Percentiles rank a stretch among this genome's conserved stretches.
These are phyloP conservation scores for Psilopogon haemacephalus DNA, from an alignment of 2,113 vertebrate species.

Conservation along the genomic window DNA sequence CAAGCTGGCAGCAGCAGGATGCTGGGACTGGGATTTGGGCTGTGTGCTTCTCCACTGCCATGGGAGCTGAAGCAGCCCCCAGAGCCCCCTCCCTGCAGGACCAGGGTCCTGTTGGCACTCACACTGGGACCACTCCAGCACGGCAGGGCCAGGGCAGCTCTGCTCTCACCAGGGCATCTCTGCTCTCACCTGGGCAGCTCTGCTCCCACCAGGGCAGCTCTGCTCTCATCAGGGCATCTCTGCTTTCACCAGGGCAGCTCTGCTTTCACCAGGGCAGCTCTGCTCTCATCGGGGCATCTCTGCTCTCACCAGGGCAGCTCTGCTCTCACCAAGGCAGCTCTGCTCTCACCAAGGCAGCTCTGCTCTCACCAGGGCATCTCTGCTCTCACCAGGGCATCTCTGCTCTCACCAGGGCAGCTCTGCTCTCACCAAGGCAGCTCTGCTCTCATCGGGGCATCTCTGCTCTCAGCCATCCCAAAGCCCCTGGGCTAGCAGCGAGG, in stretches of 20 bases:
- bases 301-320: background rate
- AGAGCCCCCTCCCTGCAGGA: background rate
- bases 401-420: background rate
- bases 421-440: no score
- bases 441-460: no score
- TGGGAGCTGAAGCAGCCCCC: rapidly evolving
- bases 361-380: background rate
- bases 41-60: background rate
- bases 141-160: background rate
- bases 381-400: background rate
- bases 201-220: background rate
- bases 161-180: background rate
- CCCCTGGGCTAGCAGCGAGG: background rate
- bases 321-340: no score
- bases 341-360: background rate
- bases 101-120: background rate
- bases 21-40: background rate
- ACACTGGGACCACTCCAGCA: rapidly evolving
- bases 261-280: background rate
- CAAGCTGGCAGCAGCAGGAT: background rate
- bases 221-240: no score
- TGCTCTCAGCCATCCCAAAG: background rate
- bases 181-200: background rate
- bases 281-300: no score
- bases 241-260: background rate